Evolutionary conservation across 1,140 invertebrate species (phyloP), one percentile per base, ranked within the genome.

Genomic region (Bombus consobrinus): DNA sequence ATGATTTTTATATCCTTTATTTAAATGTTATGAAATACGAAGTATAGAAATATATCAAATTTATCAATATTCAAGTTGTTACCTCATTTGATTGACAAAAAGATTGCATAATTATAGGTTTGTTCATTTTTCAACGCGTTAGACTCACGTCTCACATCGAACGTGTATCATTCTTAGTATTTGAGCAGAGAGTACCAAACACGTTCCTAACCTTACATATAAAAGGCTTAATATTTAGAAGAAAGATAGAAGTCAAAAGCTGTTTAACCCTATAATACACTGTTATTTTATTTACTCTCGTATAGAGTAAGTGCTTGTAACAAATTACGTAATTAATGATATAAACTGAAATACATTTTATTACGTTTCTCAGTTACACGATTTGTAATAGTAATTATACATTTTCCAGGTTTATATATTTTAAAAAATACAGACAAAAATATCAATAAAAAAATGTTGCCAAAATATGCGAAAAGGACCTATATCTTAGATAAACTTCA

Each of bases 401-500:
- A 5, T 85, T 68, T 62, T 41, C n/a, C 25, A 68, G 69, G 22
- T 43, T 77, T 73, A 22, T 72, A 12, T n/a, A 39, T 37, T 2
- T 64, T 34, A 8, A 53, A 37, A 18, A 28, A 34, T 68, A 39
- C 2, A 8, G 41, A 8, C 22, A 41, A 76, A 53, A 22, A 8
- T 53, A 53, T 53, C 57, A 28, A 32, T 39, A 32, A 12, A 74
- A 74, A 53, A 25, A 89, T 89, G 88, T 59, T 85, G 3, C 78
- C 66, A 22, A 86, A 32, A 37, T 76, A 62, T 18, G 83, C 4
- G 47, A 85, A 41, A 32, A 87, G 47, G 22, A 83, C 85, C 34
- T 85, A 64, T 5, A 3, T 92, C 1, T 91, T 87, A 28, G 92
- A 95, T 73, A 89, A 37, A 75, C n/a, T 94, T 3, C 94, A 95